These are phyloP conservation scores for Molossus molossus DNA, from an alignment of 2,797 vertebrate genomes.

Conservation along the genomic window DNA sequence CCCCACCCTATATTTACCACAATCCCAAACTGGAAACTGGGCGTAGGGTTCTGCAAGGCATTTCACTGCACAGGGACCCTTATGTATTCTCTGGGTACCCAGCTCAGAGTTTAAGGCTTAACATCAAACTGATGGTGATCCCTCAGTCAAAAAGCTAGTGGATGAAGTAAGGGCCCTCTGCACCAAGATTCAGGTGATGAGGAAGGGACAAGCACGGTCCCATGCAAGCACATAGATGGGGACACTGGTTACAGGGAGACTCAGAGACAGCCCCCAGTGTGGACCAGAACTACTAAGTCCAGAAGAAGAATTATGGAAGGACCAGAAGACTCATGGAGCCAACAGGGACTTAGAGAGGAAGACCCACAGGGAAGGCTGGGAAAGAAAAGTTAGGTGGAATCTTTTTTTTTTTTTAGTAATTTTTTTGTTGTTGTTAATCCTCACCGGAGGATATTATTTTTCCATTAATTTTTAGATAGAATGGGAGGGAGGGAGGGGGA, in stretches of 20 bases:
- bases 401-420: neutral
- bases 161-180: neutral
- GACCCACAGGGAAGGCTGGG: neutral
- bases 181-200: neutral
- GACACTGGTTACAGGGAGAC: neutral
- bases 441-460: too few relatives aligned
- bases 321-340: neutral
- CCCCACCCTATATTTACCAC: neutral
- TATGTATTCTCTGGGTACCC: neutral
- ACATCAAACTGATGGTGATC: neutral
- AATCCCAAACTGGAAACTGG: neutral
- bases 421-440: too few relatives aligned
- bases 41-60: neutral
- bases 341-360: neutral
- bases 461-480: too few relatives aligned
- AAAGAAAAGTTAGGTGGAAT: neutral
- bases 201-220: neutral
- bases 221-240: neutral
- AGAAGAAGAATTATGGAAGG: neutral
- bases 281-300: neutral
- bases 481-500: too few relatives aligned
- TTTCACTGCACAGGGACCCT: neutral
- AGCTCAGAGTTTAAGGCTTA: slow-evolving; percentile 4
- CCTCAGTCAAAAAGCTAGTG: neutral
- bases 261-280: neutral